A percentile compares a stretch with the other conserved stretches of the same genome.
Conservation (phyloP, 2,113 vertebrate genomes). For the Chloroceryle aenea region DNA sequence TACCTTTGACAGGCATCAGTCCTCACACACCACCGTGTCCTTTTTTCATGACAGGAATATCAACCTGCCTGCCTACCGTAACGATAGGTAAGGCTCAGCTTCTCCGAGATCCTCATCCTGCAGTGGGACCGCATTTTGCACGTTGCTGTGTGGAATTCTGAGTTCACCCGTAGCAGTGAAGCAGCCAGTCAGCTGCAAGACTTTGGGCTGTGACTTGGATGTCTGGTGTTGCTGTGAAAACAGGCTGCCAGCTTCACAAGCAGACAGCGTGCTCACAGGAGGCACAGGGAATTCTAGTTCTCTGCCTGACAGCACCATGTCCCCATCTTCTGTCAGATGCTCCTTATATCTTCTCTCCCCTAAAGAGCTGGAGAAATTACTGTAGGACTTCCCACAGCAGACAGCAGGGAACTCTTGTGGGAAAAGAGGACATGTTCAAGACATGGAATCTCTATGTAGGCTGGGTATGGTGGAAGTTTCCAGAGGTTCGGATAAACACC, state of each 20-base stretch:
- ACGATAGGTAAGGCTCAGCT: not conserved
- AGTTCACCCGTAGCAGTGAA: not conserved
- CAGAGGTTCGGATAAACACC: not conserved
- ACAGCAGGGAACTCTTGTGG: fast-evolving
- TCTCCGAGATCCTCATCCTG: not conserved
- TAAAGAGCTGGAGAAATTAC: not conserved
- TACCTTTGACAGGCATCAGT: not conserved
- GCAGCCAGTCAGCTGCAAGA: not conserved
- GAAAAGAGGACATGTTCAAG: not conserved
- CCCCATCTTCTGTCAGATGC: not conserved
- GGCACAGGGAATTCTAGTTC: not conserved
- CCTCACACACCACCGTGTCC: not conserved
- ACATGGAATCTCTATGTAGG: not conserved
- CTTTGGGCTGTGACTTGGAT: not conserved
- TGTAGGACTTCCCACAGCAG: not conserved
- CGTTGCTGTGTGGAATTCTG: not conserved
- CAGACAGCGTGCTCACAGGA: not conserved
- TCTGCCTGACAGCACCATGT: not conserved
- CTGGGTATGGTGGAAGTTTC: not conserved
- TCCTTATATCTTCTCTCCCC: not conserved
- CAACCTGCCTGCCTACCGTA: no score
- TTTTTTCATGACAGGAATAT: not conserved
- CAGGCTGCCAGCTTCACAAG: not conserved
- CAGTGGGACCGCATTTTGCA: not conserved
- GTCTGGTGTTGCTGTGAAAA: not conserved